Percentiles rank a stretch among this genome's conserved stretches.
These are phyloP conservation scores for Enteromius argenteus DNA, from an alignment of 2,797 vertebrate species.

Conservation along the genomic window DNA sequence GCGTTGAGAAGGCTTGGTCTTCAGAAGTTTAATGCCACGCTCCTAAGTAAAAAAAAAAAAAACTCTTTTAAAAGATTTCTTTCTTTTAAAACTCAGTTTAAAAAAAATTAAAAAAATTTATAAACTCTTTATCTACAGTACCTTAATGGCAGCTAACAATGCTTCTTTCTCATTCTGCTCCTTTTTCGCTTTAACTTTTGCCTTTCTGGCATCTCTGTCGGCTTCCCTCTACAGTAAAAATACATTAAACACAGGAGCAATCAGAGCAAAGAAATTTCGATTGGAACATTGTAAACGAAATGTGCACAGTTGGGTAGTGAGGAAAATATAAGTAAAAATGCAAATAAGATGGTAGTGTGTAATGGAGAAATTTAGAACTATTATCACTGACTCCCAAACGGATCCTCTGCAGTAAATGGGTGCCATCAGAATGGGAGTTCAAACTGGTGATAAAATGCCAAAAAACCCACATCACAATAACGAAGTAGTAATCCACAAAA, in stretches of 20 bases:
- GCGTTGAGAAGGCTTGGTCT: conserved; percentile 30
- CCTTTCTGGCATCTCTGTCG: conserved; percentile 89
- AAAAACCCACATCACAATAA: neutral
- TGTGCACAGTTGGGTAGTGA: neutral
- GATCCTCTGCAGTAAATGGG: neutral
- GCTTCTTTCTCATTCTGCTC: conserved; percentile 74
- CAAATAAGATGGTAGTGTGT: neutral
- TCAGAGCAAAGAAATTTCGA: neutral
- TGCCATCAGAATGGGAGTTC: neutral
- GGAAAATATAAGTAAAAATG: neutral
- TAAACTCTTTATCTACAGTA: neutral
- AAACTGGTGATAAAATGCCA: neutral
- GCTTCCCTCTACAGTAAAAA: conserved; percentile 77
- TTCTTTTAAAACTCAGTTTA: neutral
- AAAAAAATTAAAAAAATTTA: neutral
- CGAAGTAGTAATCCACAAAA: neutral
- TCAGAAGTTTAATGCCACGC: conserved; percentile 84
- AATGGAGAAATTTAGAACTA: neutral
- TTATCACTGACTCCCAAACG: neutral
- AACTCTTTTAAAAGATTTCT: neutral
- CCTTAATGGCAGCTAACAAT: conserved; percentile 82
- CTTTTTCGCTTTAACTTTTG: conserved; percentile 84
- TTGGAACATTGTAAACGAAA: neutral
- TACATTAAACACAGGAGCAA: neutral
- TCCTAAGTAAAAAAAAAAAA: conserved; percentile 71